These are phyloP conservation scores for Abscondita cerata DNA, from an alignment of 2,888 invertebrate genomes.

Conservation along the genomic window DNA sequence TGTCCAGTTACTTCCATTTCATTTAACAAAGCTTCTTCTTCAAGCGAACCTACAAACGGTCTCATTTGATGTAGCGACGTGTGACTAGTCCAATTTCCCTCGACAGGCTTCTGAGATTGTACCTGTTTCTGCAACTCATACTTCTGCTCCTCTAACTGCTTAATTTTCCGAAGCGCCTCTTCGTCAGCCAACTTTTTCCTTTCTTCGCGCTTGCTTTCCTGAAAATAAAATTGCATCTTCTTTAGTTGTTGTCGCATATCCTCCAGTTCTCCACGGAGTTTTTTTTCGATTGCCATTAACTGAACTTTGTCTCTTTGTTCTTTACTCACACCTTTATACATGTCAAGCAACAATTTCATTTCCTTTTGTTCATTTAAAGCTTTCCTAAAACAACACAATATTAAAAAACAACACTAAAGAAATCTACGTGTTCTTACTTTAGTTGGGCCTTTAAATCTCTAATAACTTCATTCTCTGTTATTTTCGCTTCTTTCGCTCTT, in stretches of 20 bases:
- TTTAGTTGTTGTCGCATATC: conserved; percentile 86
- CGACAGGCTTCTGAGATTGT: conserved; percentile 80
- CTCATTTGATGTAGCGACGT: conserved; percentile 64
- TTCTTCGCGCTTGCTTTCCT: conserved; percentile 92
- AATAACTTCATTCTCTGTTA: conserved; percentile 76
- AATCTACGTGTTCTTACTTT: conserved; percentile 85
- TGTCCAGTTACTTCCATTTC: conserved; percentile 99
- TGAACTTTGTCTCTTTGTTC: conserved; percentile 96
- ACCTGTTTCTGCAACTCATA: conserved; percentile 91
- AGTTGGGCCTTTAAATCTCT: conserved; percentile 90
- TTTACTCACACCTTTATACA: conserved; percentile 97
- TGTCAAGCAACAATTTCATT: conserved; percentile 90
- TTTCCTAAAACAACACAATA: conserved; percentile 66
- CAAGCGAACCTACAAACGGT: conserved; percentile 78
- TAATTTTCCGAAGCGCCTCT: conserved; percentile 92
- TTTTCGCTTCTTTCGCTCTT: conserved; percentile 69
- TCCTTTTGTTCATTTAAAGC: conserved; percentile 93
- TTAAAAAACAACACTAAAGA: background rate
- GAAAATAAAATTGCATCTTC: conserved; percentile 69
- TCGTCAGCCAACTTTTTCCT: conserved; percentile 92
- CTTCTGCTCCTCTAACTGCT: conserved; percentile 92
- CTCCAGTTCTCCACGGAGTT: conserved; percentile 87
- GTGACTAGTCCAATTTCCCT: conserved; percentile 59
- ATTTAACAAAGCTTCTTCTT: conserved; percentile 94
- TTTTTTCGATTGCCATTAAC: conserved; percentile 94